These are phyloP conservation scores for Gorilla gorilla DNA, from an alignment of 2,113 vertebrate genomes.

Conservation along the genomic window DNA sequence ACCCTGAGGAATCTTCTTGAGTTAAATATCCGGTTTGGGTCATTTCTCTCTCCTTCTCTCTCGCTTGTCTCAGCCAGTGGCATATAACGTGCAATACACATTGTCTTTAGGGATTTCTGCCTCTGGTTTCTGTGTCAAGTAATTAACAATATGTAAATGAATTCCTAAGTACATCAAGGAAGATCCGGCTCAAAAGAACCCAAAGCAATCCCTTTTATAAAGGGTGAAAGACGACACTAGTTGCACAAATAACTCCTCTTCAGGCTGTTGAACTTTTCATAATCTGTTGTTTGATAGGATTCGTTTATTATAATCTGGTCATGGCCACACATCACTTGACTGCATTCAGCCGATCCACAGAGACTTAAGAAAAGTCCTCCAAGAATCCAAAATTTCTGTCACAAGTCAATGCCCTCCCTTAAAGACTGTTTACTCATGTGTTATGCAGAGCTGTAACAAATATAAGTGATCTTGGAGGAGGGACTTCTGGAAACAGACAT, in stretches of 20 bases:
- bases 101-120: not conserved
- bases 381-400: not conserved
- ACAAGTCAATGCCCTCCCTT: not conserved
- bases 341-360: not conserved
- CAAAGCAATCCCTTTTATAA: not conserved
- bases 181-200: not conserved
- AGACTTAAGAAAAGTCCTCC: not conserved
- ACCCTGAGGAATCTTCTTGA: not conserved
- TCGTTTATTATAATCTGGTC: not conserved
- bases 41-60: not conserved
- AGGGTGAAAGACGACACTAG: not conserved
- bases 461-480: not conserved
- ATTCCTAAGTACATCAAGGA: not conserved
- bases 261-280: not conserved
- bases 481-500: not conserved
- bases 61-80: not conserved
- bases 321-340: no score
- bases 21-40: not conserved
- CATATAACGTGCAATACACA: not conserved
- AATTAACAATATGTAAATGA: not conserved
- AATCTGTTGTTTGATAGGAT: not conserved
- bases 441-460: not conserved
- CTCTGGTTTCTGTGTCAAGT: not conserved
- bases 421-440: not conserved
- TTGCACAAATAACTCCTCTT: not conserved